Percentiles rank a stretch among this genome's conserved stretches.
These are phyloP conservation scores for Drosophila sturtevanti DNA, from an alignment of 1,140 invertebrate species.

Conservation along the genomic window DNA sequence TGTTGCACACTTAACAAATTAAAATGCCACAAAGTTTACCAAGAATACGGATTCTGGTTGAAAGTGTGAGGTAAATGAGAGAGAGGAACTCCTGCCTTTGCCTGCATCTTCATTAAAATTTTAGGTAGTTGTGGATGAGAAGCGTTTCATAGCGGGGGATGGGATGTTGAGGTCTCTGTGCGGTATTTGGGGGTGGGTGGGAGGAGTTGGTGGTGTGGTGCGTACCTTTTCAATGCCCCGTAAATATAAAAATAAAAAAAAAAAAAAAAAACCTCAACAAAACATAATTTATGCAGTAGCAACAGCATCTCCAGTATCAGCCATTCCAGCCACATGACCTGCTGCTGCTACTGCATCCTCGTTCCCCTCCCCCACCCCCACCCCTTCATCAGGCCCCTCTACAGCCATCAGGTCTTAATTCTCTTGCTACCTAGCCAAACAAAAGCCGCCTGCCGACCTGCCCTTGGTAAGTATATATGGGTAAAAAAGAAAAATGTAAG, in stretches of 20 bases:
- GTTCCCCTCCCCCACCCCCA: neutral
- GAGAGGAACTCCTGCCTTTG: neutral
- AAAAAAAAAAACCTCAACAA: conserved; percentile 23
- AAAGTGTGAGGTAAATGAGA: neutral
- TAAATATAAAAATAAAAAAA: conserved; percentile 43
- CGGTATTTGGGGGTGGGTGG: neutral
- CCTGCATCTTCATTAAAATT: conserved; percentile 58
- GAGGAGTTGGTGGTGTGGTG: neutral
- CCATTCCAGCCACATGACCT: conserved; percentile 9
- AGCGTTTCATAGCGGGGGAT: neutral
- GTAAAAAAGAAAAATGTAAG: conserved; percentile 9
- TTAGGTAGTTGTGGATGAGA: conserved; percentile 11
- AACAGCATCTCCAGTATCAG: neutral
- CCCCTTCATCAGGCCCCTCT: neutral
- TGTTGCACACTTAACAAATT: conserved; percentile 71
- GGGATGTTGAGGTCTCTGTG: neutral
- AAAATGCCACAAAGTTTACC: conserved; percentile 56
- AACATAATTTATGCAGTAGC: conserved; percentile 54
- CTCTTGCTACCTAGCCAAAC: conserved; percentile 23
- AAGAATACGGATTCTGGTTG: neutral
- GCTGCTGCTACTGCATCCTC: neutral
- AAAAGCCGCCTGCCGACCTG: conserved; percentile 46
- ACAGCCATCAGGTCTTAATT: conserved; percentile 4
- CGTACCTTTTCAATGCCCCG: conserved; percentile 34
- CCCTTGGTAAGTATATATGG: neutral